Base-by-base conservation (phyloP, 2,797 vertebrate genomes). In the Nothura maculosa region DNA sequence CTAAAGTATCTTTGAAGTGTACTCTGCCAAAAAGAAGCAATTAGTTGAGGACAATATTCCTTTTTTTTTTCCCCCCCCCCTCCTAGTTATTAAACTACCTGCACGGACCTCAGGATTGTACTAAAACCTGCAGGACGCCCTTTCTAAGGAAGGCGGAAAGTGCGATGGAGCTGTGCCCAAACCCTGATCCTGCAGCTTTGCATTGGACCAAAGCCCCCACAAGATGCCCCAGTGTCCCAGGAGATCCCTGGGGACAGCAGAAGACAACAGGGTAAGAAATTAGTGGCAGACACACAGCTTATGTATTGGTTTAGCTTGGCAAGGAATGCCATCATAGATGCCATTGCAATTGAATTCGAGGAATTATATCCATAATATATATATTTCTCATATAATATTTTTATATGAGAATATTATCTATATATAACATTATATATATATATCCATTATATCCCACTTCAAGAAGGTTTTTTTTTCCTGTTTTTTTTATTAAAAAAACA, bases 1-100 rank as follows among this genome's bases (percentile, higher is more conserved):
- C 76, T 57, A 66, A 87, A 81, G 89, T 81, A 30, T 38, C 72
- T 92, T 81, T 89, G 69, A 96, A 94, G 86, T 73, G 81, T 25
- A 20, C 84, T 60, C 72, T 94, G 94, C 68, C 87, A 91, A 85
- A 94, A 89, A 95, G 88, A 57, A 92, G 45, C 85, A 95, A 78
- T 95, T 94, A 69, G 66, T 52, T 43, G 73, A 77, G 50, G 85
- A 76, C 87, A 90, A 87, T 22, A 36, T 50, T 50, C 25, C 25
- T 24, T 50, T 25, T 66, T 90, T 57, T 87, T 84, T 81, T 38
- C 57, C 40, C 40, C 14, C 14, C 40, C 40, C 17, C 42, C 45
- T 67, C 12, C 27, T 45, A 42, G 14, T 55, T 76, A 4, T 81
- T 38, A 36, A 90, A 36, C 52, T 82, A 38, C 67, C 75, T 0